Evolutionary conservation across 2,113 vertebrate species (phyloP).

Genomic region (human (Homo sapiens)): DNA sequence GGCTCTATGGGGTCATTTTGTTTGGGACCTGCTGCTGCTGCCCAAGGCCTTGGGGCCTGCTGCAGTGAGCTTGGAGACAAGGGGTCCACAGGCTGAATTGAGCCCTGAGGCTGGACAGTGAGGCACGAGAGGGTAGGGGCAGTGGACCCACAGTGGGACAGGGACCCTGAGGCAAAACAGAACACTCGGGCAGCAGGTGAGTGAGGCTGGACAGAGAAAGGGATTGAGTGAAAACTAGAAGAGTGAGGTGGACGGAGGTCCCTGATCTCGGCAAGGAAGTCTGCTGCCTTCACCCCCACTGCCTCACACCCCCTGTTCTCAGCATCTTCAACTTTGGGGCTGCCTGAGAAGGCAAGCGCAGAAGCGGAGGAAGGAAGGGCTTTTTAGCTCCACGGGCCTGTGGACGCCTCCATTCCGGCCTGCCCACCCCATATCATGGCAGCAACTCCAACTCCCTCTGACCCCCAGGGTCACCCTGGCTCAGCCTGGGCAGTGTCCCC

Average conservation of each 20-base stretch:
- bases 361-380: background rate
- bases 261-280: background rate
- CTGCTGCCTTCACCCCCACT: accelerated
- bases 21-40: background rate
- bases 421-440: background rate
- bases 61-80: background rate
- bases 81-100: background rate
- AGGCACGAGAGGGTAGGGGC: background rate
- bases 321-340: background rate
- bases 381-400: background rate
- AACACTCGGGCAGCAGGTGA: background rate
- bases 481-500: background rate
- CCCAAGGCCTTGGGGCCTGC: background rate
- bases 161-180: background rate
- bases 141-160: accelerated
- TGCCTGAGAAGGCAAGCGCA: background rate
- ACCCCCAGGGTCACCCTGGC: background rate
- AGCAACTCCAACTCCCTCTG: background rate
- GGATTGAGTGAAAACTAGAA: background rate
- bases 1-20: background rate
- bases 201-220: background rate
- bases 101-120: background rate
- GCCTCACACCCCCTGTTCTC: background rate
- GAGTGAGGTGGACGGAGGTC: background rate
- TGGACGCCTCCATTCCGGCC: background rate